These are phyloP conservation scores for Megathymus violae DNA, from an alignment of 1,140 invertebrate species.

Conservation along the genomic window DNA sequence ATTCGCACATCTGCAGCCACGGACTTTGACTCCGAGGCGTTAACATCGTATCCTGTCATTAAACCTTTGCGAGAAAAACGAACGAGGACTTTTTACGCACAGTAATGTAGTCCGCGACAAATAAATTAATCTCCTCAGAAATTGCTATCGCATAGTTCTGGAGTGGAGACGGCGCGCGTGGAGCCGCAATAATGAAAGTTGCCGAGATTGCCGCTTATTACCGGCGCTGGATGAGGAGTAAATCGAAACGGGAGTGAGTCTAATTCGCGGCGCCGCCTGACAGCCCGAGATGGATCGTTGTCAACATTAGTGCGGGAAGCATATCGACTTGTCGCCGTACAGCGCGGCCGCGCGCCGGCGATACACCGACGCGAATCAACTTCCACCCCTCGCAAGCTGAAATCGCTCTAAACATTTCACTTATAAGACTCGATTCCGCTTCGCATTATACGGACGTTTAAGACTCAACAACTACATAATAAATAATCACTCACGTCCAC, in stretches of 20 bases:
- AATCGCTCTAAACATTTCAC: constrained; percentile 41
- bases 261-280: constrained; percentile 77
- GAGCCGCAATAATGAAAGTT: constrained; percentile 58
- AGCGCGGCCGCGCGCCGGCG: constrained; percentile 38
- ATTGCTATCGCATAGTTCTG: constrained; percentile 66
- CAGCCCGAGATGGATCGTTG: constrained; percentile 79
- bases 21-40: constrained; percentile 57
- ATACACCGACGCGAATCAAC: constrained; percentile 6
- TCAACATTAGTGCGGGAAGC: constrained; percentile 79
- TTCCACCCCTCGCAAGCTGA: constrained; percentile 30
- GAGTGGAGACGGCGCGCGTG: constrained; percentile 45
- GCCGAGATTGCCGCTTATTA: constrained; percentile 54
- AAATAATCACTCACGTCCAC: constrained; percentile 63
- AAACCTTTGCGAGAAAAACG: constrained; percentile 66
- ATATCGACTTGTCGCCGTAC: constrained; percentile 72
- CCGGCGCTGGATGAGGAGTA: constrained; percentile 58
- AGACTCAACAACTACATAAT: constrained; percentile 55
- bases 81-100: constrained; percentile 58
- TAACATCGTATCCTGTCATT: constrained; percentile 77
- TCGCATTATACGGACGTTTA: constrained; percentile 43
- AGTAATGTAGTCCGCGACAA: constrained; percentile 69
- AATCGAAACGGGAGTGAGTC: constrained; percentile 80
- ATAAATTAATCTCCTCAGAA: constrained; percentile 69
- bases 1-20: constrained; percentile 71
- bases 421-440: constrained; percentile 61